Evolutionary conservation across 2,797 vertebrate genomes (phyloP).

Genomic region (Typhlichthys eigenmanni): DNA sequence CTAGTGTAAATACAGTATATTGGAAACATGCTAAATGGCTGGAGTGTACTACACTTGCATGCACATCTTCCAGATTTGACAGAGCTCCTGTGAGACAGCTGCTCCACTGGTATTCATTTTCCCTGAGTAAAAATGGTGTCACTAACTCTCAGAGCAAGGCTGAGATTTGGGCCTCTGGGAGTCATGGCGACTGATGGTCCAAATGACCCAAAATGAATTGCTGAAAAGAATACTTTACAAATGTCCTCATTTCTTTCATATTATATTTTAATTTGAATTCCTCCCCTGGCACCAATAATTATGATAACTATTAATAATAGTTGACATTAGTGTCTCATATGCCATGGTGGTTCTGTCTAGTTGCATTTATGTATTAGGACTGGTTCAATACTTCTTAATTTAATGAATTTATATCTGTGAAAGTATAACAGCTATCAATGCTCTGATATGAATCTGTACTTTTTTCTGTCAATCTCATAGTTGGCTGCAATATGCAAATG

Average conservation of each 20-base stretch:
- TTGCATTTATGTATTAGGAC: too few species aligned
- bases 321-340: too few species aligned
- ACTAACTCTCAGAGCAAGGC: constrained; percentile 70
- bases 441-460: constrained; percentile 23
- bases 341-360: too few species aligned
- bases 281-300: not conserved
- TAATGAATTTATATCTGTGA: too few species aligned
- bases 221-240: constrained; percentile 60
- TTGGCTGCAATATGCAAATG: constrained; percentile 22
- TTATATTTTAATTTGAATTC: not conserved
- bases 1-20: too few species aligned
- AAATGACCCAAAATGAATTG: constrained; percentile 43
- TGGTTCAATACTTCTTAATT: too few species aligned
- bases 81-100: constrained; percentile 49
- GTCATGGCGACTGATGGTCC: constrained; percentile 55
- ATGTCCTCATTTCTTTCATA: constrained; percentile 25
- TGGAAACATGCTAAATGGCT: not conserved
- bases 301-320: not conserved
- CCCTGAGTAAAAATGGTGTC: constrained; percentile 70
- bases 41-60: constrained; percentile 21
- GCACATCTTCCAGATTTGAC: constrained; percentile 44
- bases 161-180: constrained; percentile 61
- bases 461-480: constrained; percentile 19
- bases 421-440: not conserved
- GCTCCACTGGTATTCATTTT: constrained; percentile 67